Conservation (phyloP, 1,140 invertebrate genomes). For the Drosophila parabipectinata region DNA sequence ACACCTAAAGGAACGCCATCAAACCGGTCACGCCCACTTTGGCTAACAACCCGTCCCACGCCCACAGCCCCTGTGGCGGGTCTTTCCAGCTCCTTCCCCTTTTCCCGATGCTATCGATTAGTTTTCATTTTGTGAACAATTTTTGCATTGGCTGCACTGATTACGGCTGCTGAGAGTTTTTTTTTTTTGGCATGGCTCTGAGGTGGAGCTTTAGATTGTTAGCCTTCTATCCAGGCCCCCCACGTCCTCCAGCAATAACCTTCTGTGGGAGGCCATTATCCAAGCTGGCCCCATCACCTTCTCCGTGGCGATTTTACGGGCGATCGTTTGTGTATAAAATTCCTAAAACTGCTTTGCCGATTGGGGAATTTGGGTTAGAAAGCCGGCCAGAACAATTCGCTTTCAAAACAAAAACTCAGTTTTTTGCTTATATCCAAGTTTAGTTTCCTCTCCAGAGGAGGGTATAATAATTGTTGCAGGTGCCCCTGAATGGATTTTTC, state of each 20-base stretch:
- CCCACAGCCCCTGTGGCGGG: constrained; percentile 17
- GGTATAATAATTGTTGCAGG: background rate
- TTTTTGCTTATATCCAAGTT: background rate
- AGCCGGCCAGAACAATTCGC: background rate
- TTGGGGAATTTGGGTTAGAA: background rate
- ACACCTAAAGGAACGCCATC: constrained; percentile 72
- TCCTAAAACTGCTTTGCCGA: constrained; percentile 1
- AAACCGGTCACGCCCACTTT: constrained; percentile 34
- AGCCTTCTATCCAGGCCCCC: background rate
- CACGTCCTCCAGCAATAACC: background rate
- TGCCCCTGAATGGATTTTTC: background rate
- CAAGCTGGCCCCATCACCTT: background rate
- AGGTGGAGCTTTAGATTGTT: constrained; percentile 12
- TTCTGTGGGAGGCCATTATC: constrained; percentile 29
- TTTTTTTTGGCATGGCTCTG: constrained; percentile 23
- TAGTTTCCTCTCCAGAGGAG: background rate
- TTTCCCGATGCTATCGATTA: constrained; percentile 63
- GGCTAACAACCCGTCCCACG: constrained; percentile 9
- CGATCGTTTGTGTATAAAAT: constrained; percentile 19
- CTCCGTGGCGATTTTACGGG: constrained; percentile 1
- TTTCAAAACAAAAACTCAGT: background rate
- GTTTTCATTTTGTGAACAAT: constrained; percentile 77
- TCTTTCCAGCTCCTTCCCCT: background rate
- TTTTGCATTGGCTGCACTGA: constrained; percentile 75
- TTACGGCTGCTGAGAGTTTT: constrained; percentile 53